A percentile compares a stretch with the other conserved stretches of the same genome.
phyloP scores from a whole-genome alignment of 2,888 invertebrate species.

The Eupithecia exiguata region DNA sequence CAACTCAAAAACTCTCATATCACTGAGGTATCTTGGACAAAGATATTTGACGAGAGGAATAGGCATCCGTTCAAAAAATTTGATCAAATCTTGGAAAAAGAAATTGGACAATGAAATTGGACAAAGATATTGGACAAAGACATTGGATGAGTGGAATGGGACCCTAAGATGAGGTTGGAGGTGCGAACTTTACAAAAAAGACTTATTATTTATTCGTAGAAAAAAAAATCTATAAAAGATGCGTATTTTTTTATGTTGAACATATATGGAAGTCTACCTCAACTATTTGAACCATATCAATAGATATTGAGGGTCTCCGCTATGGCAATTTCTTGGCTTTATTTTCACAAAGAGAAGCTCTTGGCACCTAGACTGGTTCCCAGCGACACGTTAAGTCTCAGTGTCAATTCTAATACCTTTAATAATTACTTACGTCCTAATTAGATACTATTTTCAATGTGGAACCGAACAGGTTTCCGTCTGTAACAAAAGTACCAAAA shows the following conservation, averaged over 20 bases:
- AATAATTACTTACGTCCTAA: not conserved
- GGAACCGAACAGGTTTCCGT: not conserved
- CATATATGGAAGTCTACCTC: not conserved
- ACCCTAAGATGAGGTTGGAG: not conserved
- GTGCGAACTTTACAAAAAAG: not conserved
- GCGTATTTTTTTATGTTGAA: not conserved
- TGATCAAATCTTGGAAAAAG: too few relatives aligned
- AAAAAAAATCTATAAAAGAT: not conserved
- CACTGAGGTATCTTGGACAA: too few relatives aligned
- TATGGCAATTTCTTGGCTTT: not conserved
- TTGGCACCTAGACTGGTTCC: too few relatives aligned
- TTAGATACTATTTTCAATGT: not conserved
- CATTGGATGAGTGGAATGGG: too few relatives aligned
- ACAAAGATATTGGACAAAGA: too few relatives aligned
- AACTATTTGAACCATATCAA: not conserved
- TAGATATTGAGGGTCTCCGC: not conserved
- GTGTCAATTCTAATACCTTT: not conserved
- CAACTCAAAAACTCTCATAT: too few relatives aligned
- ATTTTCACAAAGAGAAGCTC: not conserved
- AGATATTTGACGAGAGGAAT: too few relatives aligned
- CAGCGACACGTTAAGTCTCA: too few relatives aligned
- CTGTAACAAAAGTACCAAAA: not conserved
- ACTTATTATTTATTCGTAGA: too few relatives aligned
- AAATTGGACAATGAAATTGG: too few relatives aligned
- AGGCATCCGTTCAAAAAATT: too few relatives aligned